phyloP scores from a whole-genome alignment of 2,113 vertebrate genomes.

The Himantopus leucocephalus region DNA sequence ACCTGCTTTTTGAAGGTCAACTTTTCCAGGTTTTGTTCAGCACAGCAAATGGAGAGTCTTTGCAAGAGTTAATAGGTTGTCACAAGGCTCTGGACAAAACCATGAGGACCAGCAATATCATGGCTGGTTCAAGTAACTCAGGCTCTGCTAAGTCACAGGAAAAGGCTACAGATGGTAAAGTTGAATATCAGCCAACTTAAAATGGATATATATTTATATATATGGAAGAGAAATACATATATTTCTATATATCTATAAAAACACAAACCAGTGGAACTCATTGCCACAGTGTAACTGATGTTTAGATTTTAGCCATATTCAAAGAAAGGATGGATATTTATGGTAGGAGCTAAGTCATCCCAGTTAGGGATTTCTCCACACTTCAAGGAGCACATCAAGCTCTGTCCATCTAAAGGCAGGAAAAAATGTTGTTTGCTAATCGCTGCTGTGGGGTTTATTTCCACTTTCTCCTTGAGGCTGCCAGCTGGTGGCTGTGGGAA shows the following conservation, averaged over 20 bases:
- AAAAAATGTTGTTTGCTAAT: neutral
- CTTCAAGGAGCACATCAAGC: neutral
- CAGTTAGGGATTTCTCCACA: neutral
- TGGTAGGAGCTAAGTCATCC: neutral
- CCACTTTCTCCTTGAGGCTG: neutral
- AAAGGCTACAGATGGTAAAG: neutral
- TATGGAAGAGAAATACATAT: neutral
- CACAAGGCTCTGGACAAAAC: neutral
- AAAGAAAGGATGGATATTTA: neutral
- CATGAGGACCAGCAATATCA: accelerated
- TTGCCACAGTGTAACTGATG: neutral
- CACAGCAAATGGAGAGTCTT: neutral
- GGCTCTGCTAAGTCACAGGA: neutral
- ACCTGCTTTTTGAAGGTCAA: neutral
- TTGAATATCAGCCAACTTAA: neutral
- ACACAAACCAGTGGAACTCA: neutral
- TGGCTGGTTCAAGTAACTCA: neutral
- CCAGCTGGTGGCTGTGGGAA: neutral
- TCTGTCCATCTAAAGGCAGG: neutral
- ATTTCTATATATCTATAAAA: neutral
- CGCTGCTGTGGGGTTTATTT: accelerated
- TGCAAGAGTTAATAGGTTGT: neutral
- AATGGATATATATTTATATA: neutral
- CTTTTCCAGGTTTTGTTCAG: neutral
- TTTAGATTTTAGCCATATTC: neutral